These are phyloP conservation scores for Chionodraco myersi DNA, from an alignment of 2,113 vertebrate species.

Conservation along the genomic window DNA sequence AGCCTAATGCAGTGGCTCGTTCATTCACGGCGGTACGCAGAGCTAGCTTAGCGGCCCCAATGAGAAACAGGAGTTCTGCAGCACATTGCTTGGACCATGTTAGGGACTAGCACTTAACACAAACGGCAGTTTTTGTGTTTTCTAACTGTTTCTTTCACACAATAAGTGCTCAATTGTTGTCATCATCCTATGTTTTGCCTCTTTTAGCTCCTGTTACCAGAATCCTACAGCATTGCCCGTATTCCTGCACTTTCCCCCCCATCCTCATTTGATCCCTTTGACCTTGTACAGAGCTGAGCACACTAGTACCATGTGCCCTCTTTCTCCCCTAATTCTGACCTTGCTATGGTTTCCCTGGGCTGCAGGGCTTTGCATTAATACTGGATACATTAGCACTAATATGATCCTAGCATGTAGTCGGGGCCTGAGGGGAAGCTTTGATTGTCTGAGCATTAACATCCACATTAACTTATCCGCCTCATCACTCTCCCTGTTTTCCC, in stretches of 20 bases:
- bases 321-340: conserved; percentile 60
- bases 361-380: conserved; percentile 70
- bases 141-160: not conserved
- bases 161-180: conserved; percentile 10
- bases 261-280: conserved; percentile 29
- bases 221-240: conserved; percentile 3
- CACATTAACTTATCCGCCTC: conserved; percentile 77
- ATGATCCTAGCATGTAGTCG: conserved; percentile 77
- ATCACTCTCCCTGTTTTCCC: conserved; percentile 54
- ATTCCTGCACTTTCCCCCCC: conserved; percentile 14
- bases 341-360: conserved; percentile 59
- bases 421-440: conserved; percentile 76
- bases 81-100: not conserved
- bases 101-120: not conserved
- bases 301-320: conserved; percentile 31
- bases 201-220: conserved; percentile 14
- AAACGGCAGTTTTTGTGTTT: conserved; percentile 10
- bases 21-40: conserved; percentile 29
- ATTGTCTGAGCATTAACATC: conserved; percentile 81
- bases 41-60: conserved; percentile 23
- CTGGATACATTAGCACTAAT: conserved; percentile 78
- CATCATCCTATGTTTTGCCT: not conserved
- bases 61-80: conserved; percentile 8
- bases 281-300: conserved; percentile 54
- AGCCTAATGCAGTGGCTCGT: conserved; percentile 68